Percentiles rank a stretch among this genome's conserved stretches.
Conservation (phyloP, 2,888 invertebrate species). For the Julus scanicus region DNA sequence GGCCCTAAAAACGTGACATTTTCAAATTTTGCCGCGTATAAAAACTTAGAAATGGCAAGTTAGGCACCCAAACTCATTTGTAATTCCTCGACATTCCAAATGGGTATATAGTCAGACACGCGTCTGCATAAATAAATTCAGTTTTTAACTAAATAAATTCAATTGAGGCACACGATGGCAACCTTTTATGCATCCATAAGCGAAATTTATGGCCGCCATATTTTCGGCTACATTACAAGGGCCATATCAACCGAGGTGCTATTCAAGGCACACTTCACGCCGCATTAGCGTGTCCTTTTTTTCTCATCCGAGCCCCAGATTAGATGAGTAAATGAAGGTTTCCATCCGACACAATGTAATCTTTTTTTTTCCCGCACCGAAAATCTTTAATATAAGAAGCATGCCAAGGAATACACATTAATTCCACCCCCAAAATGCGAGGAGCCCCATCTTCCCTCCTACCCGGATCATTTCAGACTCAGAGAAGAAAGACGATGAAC, state of each 20-base stretch:
- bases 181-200: not conserved
- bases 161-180: not conserved
- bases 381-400: conserved; percentile 29
- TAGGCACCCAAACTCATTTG: not conserved
- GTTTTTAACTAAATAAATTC: not conserved
- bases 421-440: not conserved
- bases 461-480: not conserved
- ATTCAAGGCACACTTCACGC: not conserved
- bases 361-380: not conserved
- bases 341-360: not conserved
- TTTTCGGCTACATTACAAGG: not conserved
- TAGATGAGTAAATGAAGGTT: conserved; percentile 39
- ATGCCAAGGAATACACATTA: not conserved
- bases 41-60: not conserved
- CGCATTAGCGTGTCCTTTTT: not conserved
- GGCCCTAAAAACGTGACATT: not conserved
- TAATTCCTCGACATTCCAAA: not conserved
- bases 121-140: conserved; percentile 13
- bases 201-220: conserved; percentile 3
- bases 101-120: not conserved
- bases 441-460: not conserved
- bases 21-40: not conserved
- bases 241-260: not conserved
- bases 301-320: not conserved
- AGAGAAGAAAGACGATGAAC: too few relatives aligned